Conservation (phyloP, 2,113 vertebrate genomes). For the Apodemus speciosus region DNA sequence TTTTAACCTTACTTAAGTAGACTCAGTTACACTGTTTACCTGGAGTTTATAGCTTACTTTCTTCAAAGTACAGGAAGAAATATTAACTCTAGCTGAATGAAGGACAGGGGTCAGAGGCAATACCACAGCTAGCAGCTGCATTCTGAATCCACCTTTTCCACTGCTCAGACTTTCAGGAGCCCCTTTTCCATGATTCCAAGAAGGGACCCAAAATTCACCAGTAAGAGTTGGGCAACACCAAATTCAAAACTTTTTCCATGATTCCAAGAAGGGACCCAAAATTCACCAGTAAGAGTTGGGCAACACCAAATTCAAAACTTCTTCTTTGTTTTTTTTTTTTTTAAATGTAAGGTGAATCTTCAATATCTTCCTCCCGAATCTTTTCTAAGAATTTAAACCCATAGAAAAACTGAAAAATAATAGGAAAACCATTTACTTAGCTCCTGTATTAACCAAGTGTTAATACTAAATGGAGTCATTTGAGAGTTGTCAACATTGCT, state of each 20-base stretch:
- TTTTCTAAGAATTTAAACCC: constrained; percentile 32
- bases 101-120: fast-evolving
- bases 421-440: background rate
- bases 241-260: background rate
- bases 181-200: background rate
- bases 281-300: background rate
- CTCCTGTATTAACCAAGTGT: background rate
- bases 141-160: background rate
- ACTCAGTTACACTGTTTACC: background rate
- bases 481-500: background rate
- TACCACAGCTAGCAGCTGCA: background rate
- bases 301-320: background rate
- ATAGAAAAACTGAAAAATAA: background rate
- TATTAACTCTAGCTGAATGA: background rate
- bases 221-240: background rate
- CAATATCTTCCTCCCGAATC: background rate
- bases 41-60: constrained; percentile 5
- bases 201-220: background rate
- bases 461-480: constrained; percentile 4
- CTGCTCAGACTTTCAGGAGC: fast-evolving
- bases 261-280: background rate
- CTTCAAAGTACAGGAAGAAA: background rate
- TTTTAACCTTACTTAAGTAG: background rate
- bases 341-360: background rate
- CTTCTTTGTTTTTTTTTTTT: background rate